These are phyloP conservation scores for Phortica okadai DNA, from an alignment of 2,888 invertebrate species.

Conservation along the genomic window DNA sequence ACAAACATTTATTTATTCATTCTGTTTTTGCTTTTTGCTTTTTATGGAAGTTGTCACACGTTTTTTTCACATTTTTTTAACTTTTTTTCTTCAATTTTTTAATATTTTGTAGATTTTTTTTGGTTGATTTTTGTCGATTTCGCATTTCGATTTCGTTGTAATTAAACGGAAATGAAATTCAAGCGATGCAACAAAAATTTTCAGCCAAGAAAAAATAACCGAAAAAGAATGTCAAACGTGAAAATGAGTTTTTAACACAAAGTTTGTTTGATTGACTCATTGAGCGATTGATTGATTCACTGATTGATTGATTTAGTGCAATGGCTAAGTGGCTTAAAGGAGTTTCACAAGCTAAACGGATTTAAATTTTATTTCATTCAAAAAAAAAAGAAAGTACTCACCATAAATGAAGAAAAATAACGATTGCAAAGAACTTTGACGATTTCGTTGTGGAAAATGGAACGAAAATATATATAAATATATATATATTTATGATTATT, in stretches of 20 bases:
- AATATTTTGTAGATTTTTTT: not conserved
- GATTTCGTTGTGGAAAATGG: no score
- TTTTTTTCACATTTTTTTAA: not conserved
- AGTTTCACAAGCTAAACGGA: no score
- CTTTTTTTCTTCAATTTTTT: not conserved
- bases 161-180: not conserved
- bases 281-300: not conserved
- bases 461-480: no score
- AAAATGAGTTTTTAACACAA: no score
- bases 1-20: not conserved
- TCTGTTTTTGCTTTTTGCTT: not conserved
- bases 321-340: no score
- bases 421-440: no score
- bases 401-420: no score
- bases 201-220: not conserved
- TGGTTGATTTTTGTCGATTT: not conserved
- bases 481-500: no score
- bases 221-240: not conserved
- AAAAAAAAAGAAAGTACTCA: slow-evolving; percentile 17
- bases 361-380: no score
- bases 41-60: not conserved
- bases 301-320: not conserved
- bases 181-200: not conserved
- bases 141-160: not conserved
- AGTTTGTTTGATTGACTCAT: not conserved